These are phyloP conservation scores for Margarornis squamiger DNA, from an alignment of 2,797 vertebrate species.

Conservation along the genomic window DNA sequence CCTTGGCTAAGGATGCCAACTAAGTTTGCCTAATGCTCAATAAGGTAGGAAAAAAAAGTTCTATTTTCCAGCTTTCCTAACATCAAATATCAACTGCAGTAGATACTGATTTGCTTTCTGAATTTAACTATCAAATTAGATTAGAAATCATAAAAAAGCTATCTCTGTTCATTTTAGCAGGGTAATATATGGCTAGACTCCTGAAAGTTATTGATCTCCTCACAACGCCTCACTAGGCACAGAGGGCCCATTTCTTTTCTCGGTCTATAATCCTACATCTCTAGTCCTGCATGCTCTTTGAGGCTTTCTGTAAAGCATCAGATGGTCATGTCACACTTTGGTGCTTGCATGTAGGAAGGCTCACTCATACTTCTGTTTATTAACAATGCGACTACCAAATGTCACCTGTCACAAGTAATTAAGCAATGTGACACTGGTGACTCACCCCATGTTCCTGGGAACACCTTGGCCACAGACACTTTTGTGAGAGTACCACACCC, in stretches of 20 bases:
- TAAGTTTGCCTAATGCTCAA: not conserved
- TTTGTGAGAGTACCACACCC: not conserved
- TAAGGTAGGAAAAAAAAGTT: not conserved
- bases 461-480: constrained; percentile 22
- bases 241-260: not conserved
- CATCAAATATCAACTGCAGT: not conserved
- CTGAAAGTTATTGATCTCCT: not conserved
- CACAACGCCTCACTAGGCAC: not conserved
- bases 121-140: not conserved
- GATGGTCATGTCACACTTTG: not conserved
- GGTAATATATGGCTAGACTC: not conserved
- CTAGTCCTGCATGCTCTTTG: not conserved
- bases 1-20: not conserved
- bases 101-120: not conserved
- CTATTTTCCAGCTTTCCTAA: not conserved
- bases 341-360: not conserved
- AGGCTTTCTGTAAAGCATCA: not conserved
- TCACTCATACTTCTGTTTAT: not conserved
- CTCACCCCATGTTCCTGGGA: not conserved
- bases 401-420: constrained; percentile 7
- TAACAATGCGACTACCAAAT: not conserved
- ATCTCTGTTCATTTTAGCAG: not conserved
- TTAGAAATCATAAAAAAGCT: not conserved
- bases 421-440: constrained; percentile 25
- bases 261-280: not conserved